These are phyloP conservation scores for Cryptophagus acutangulus DNA, from an alignment of 2,888 invertebrate species.

Conservation along the genomic window DNA sequence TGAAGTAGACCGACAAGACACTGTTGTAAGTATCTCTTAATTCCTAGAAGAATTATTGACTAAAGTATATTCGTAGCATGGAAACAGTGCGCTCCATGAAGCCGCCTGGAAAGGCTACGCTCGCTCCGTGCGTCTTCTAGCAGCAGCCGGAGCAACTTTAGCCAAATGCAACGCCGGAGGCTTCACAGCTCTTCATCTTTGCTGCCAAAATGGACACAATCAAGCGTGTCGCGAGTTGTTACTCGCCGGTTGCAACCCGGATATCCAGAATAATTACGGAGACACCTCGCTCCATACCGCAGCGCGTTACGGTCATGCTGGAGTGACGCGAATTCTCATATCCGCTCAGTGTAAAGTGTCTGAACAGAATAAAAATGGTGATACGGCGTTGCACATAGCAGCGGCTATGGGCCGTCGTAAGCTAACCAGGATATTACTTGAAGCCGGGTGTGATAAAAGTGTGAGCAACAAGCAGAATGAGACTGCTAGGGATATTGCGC, in stretches of 20 bases:
- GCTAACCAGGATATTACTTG: slow-evolving; percentile 82
- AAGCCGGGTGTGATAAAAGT: slow-evolving; percentile 71
- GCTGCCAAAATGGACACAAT: slow-evolving; percentile 95
- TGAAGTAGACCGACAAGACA: slow-evolving; percentile 68
- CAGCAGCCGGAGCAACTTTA: slow-evolving; percentile 60
- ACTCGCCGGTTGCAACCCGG: slow-evolving; percentile 80
- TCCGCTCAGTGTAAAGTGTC: slow-evolving; percentile 80
- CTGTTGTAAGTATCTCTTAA: slow-evolving; percentile 56
- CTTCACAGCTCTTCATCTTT: slow-evolving; percentile 89
- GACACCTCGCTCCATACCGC: slow-evolving; percentile 93
- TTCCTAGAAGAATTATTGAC: background rate
- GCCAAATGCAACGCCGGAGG: slow-evolving; percentile 76
- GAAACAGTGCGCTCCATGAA: slow-evolving; percentile 91
- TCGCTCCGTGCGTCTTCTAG: slow-evolving; percentile 70
- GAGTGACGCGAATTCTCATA: slow-evolving; percentile 88
- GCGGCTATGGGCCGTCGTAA: slow-evolving; percentile 91
- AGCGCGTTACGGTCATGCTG: slow-evolving; percentile 93
- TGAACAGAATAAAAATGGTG: slow-evolving; percentile 93
- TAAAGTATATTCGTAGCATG: slow-evolving; percentile 62
- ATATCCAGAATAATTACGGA: slow-evolving; percentile 90
- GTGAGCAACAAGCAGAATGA: slow-evolving; percentile 83
- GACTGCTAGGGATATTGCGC: slow-evolving; percentile 83
- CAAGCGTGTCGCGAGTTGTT: slow-evolving; percentile 86
- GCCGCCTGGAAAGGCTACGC: slow-evolving; percentile 94
- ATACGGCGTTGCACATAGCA: slow-evolving; percentile 89